Base-by-base conservation (phyloP, 2,797 vertebrate genomes). In the Pampus argenteus region DNA sequence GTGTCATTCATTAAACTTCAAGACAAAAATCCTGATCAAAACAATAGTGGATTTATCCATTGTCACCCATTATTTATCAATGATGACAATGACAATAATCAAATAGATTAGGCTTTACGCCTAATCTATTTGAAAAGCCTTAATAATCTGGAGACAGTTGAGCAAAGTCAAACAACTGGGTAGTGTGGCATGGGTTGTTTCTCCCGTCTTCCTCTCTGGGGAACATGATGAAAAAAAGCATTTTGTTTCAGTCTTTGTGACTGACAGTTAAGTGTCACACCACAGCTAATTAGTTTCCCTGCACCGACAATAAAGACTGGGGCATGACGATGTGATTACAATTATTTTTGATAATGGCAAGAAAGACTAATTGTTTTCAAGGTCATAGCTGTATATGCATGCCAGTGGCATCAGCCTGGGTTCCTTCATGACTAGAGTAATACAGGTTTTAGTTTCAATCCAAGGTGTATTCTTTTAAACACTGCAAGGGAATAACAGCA, bases 341-440 rank as follows among this genome's bases (percentile, higher is more conserved):
- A 89, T 93, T 87, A 82, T 88, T 87, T 88, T 77, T 82, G 78
- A 89, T 89, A 85, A 84, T 82, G 57, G 79, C 62, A 78, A 69
- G 78, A 86, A 82, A 82, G 79, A 70, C 54, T 88, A 84, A 91
- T 91, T 92, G 85, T 90, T 90, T 94, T 89, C 84, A 93, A 93
- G 89, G 93, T 89, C 84, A 79, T 26, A 76, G 74, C 51, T 65
- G 59, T 36, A 26, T 73, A 23, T 51, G 42, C 42, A 61, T 73
- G 67, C 55, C 68, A 17, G 17, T 59, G 72, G 61, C 42, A 68
- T 10, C 58, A 51, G 64, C 29, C 36, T 69, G 52, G 65, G 76
- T 72, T 66, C 23, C 18, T 66, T 76, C 52, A 56, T 25, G 44
- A 61, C 29, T 36, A 25, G 9, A 10, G 29, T 15, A 74, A 48